phyloP scores from a whole-genome alignment of 1,140 invertebrate species.

The Drosophila prosaltans region DNA sequence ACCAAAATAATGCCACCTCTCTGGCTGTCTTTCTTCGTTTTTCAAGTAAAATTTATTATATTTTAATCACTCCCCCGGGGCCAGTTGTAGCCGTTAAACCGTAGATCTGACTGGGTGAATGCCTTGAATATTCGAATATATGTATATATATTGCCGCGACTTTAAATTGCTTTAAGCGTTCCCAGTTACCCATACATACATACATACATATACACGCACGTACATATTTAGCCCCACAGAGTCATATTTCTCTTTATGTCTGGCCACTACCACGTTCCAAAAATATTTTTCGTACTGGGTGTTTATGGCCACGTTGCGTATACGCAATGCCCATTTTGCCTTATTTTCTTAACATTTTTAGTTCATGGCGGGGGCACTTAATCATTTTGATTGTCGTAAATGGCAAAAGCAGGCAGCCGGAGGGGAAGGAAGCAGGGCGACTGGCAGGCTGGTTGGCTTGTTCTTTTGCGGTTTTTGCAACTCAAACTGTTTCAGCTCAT shows the following conservation, averaged over 20 bases:
- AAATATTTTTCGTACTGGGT: conserved; percentile 25
- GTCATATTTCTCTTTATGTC: conserved; percentile 67
- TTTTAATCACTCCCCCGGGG: conserved; percentile 80
- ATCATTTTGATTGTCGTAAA: conserved; percentile 81
- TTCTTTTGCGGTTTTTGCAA: conserved; percentile 35
- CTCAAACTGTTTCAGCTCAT: conserved; percentile 64
- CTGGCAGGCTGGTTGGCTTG: conserved; percentile 35
- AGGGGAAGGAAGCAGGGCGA: too few relatives aligned
- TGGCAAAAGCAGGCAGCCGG: conserved; percentile 29
- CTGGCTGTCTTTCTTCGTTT: conserved; percentile 63
- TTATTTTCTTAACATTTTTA: conserved; percentile 6
- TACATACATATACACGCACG: too few relatives aligned
- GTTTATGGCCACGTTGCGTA: conserved; percentile 62
- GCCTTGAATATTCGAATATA: conserved; percentile 32
- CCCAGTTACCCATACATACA: not conserved
- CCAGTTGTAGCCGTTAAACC: conserved; percentile 74
- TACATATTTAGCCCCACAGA: conserved; percentile 14
- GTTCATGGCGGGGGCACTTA: conserved; percentile 54
- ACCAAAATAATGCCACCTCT: conserved; percentile 26
- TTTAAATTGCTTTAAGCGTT: conserved; percentile 73
- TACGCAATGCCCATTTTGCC: conserved; percentile 45
- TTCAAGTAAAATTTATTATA: conserved; percentile 80
- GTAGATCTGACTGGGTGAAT: conserved; percentile 54
- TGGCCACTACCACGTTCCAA: conserved; percentile 17
- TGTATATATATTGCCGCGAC: conserved; percentile 33